Percentiles rank a stretch among this genome's conserved stretches.
These are phyloP conservation scores for Cremastobaeus sp. DNA, from an alignment of 2,888 invertebrate genomes.

Conservation along the genomic window DNA sequence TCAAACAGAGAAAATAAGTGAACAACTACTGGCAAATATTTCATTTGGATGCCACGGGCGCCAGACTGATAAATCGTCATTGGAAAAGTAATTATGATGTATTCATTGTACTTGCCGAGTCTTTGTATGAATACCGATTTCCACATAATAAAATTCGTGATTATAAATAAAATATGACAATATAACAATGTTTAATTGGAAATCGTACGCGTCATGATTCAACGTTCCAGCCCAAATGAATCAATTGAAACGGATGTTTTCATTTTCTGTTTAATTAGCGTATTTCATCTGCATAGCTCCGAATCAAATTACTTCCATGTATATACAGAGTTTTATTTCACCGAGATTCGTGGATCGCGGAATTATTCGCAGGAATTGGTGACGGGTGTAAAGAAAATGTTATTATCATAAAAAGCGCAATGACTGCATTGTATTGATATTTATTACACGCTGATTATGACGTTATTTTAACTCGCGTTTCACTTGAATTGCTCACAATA, in stretches of 20 bases:
- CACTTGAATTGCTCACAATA: too few species aligned
- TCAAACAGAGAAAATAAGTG: slow-evolving; percentile 5
- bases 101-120: too few species aligned
- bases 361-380: too few species aligned
- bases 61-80: background rate
- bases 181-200: slow-evolving; percentile 25
- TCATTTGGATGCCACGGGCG: background rate
- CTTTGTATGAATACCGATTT: slow-evolving; percentile 5
- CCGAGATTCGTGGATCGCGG: too few species aligned
- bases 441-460: too few species aligned
- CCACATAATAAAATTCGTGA: slow-evolving; percentile 38
- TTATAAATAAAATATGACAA: slow-evolving; percentile 47
- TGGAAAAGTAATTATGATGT: background rate
- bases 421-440: too few species aligned
- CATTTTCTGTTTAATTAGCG: slow-evolving; percentile 37
- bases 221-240: background rate
- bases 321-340: too few species aligned
- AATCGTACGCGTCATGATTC: slow-evolving; percentile 7
- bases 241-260: slow-evolving; percentile 21
- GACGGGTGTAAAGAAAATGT: too few species aligned
- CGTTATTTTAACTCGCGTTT: too few species aligned
- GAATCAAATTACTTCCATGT: slow-evolving; percentile 24
- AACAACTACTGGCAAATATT: too few species aligned
- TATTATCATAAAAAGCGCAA: too few species aligned
- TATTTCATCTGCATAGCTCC: slow-evolving; percentile 15